A percentile compares a stretch with the other conserved stretches of the same genome.
phyloP scores from a whole-genome alignment of 2,888 invertebrate genomes.

The Aporophyla nigra region DNA sequence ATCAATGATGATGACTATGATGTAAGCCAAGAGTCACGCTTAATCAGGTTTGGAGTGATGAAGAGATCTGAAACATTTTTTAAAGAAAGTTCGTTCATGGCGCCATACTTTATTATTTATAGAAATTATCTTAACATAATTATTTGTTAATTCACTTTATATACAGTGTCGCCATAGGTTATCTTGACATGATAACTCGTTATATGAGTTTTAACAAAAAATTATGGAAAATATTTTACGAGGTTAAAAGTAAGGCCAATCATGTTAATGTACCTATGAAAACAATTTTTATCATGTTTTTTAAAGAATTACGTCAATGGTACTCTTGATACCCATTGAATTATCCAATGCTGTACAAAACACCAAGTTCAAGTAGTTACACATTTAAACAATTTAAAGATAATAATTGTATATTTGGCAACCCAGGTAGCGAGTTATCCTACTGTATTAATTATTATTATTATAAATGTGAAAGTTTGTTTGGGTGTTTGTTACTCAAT shows the following conservation, averaged over 20 bases:
- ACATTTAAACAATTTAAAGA: slow-evolving; percentile 5
- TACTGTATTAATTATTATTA: too few species aligned
- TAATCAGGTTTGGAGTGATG: background rate
- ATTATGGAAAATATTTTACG: slow-evolving; percentile 24
- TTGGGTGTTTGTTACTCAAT: too few species aligned
- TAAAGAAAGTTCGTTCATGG: background rate
- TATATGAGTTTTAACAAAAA: background rate
- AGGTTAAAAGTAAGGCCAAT: slow-evolving; percentile 16
- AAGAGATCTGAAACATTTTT: background rate
- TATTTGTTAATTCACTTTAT: slow-evolving; percentile 5
- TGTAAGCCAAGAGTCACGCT: background rate
- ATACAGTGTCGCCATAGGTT: slow-evolving; percentile 24
- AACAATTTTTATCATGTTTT: slow-evolving; percentile 22
- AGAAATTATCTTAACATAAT: too few species aligned
- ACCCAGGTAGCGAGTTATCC: background rate
- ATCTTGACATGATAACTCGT: slow-evolving; percentile 10
- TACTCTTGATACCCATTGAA: slow-evolving; percentile 26
- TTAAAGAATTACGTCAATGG: slow-evolving; percentile 14
- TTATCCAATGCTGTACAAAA: background rate
- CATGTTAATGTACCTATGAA: slow-evolving; percentile 13
- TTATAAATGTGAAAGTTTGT: too few species aligned
- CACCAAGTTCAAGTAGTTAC: background rate
- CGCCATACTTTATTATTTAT: background rate
- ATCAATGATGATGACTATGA: background rate
- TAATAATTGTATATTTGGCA: background rate